Percentiles rank a stretch among this genome's conserved stretches.
phyloP scores from a whole-genome alignment of 2,888 invertebrate species.

The Orthosia gracilis region DNA sequence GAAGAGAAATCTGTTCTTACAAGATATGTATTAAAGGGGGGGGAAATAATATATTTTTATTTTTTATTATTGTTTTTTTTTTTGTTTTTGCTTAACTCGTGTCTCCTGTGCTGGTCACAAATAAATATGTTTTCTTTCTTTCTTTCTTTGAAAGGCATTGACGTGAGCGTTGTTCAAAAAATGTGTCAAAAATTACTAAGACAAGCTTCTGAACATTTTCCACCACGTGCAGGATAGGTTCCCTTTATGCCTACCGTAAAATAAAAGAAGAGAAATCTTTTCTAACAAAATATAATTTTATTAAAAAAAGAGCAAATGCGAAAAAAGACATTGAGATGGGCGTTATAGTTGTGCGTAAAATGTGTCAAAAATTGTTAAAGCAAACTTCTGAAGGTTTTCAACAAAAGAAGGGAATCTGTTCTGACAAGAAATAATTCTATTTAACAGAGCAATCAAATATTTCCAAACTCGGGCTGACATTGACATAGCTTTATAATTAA shows the following conservation, averaged over 20 bases:
- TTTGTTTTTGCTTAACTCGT: too few species aligned
- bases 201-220: slow-evolving; percentile 34
- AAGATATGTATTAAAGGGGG: too few species aligned
- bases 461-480: slow-evolving; percentile 38
- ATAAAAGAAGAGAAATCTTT: too few species aligned
- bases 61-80: too few species aligned
- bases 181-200: slow-evolving; percentile 31
- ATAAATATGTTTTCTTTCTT: too few species aligned
- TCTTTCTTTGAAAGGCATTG: too few species aligned
- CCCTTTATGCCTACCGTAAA: too few species aligned
- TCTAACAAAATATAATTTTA: too few species aligned
- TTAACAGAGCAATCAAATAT: slow-evolving; percentile 54
- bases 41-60: too few species aligned
- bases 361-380: slow-evolving; percentile 31
- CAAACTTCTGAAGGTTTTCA: slow-evolving; percentile 37
- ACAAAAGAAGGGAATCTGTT: slow-evolving; percentile 38
- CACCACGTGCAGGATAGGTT: not conserved
- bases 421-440: slow-evolving; percentile 55
- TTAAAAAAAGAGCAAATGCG: not conserved
- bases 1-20: too few species aligned
- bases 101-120: too few species aligned
- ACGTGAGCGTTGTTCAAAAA: too few species aligned
- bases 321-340: slow-evolving; percentile 23
- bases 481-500: slow-evolving; percentile 54
- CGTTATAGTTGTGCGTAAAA: slow-evolving; percentile 29